These are phyloP conservation scores for Melikaiella ostensackeni DNA, from an alignment of 2,888 invertebrate species.

Conservation along the genomic window DNA sequence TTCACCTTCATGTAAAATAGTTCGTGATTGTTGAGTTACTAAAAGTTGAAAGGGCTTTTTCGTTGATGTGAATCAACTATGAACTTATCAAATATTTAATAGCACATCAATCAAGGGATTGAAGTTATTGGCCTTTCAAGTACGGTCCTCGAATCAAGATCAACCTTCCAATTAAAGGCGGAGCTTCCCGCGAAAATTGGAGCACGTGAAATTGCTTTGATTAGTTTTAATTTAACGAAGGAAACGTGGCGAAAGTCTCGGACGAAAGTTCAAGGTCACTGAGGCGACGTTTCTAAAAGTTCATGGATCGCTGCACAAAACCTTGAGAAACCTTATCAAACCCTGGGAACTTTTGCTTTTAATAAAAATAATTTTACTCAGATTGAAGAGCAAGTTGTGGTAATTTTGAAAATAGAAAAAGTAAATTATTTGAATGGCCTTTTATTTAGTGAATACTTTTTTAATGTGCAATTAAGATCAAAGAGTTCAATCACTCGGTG, in stretches of 20 bases:
- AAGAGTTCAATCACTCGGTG: no score
- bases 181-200: background rate
- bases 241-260: slow-evolving; percentile 46
- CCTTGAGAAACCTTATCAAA: background rate
- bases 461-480: background rate
- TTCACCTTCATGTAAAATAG: no score
- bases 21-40: no score
- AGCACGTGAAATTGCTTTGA: slow-evolving; percentile 12
- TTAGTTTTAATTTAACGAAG: slow-evolving; percentile 35
- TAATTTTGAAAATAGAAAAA: no score
- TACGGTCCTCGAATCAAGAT: background rate
- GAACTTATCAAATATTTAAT: slow-evolving; percentile 10
- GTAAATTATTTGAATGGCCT: background rate
- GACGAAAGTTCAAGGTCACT: slow-evolving; percentile 18
- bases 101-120: background rate
- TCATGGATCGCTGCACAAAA: slow-evolving; percentile 9
- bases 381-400: no score
- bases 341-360: background rate
- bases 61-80: background rate
- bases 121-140: background rate
- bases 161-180: slow-evolving; percentile 24
- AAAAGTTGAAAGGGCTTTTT: background rate
- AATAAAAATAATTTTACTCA: no score
- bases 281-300: slow-evolving; percentile 10
- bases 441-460: background rate